These are phyloP conservation scores for Pachymerium ferrugineum DNA, from an alignment of 2,888 invertebrate species.

Conservation along the genomic window DNA sequence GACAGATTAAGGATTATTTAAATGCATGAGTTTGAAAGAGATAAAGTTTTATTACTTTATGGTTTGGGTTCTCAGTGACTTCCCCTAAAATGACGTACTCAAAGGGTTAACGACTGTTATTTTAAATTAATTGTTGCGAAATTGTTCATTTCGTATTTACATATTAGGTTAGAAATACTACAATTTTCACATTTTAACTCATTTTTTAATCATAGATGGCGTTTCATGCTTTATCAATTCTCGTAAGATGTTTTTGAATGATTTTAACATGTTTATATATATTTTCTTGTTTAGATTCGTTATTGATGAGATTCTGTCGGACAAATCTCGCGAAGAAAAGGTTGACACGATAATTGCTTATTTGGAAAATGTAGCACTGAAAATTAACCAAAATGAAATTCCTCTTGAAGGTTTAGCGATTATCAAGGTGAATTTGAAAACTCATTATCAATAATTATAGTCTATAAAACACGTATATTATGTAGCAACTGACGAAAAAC, in stretches of 20 bases:
- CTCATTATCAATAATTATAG: background rate
- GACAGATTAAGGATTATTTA: constrained; percentile 3
- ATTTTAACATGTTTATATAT: background rate
- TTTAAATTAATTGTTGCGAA: constrained; percentile 1
- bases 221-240: too few species aligned
- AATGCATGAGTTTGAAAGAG: background rate
- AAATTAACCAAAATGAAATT: constrained; percentile 60
- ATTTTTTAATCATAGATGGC: background rate
- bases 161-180: too few species aligned
- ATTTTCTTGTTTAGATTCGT: constrained; percentile 55
- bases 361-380: constrained; percentile 67
- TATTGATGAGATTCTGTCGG: constrained; percentile 73
- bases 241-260: background rate
- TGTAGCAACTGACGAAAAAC: constrained; percentile 78
- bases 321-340: constrained; percentile 73
- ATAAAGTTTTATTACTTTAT: background rate
- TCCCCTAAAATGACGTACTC: background rate
- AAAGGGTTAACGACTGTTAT: constrained; percentile 7
- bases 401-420: constrained; percentile 74
- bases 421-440: constrained; percentile 59
- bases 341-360: constrained; percentile 76
- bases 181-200: background rate
- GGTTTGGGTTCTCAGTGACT: background rate
- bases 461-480: background rate
- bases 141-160: too few species aligned